Conservation (phyloP, 2,113 vertebrate genomes). For the Chunga burmeisteri region DNA sequence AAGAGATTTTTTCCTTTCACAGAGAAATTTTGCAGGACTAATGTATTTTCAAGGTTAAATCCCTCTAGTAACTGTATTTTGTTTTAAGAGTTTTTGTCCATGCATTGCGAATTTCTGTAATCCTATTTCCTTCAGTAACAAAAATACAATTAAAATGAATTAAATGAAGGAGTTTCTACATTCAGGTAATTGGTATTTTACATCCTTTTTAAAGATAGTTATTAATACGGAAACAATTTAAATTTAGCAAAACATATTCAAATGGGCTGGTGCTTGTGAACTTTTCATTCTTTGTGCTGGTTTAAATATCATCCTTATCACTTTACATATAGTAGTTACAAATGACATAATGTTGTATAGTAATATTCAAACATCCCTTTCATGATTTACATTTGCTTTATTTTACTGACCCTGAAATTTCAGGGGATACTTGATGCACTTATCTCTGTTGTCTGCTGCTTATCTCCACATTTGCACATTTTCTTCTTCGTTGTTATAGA, state of each 20-base stretch:
- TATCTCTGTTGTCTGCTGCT: not conserved
- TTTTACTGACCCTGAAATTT: not conserved
- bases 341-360: not conserved
- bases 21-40: not conserved
- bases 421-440: not conserved
- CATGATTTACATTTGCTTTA: not conserved
- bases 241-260: constrained; percentile 5
- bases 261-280: not conserved
- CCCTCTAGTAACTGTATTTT: not conserved
- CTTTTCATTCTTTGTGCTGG: not conserved
- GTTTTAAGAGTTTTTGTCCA: not conserved
- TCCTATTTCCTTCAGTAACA: not conserved
- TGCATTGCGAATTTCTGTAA: not conserved
- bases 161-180: not conserved
- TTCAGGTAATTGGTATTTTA: not conserved
- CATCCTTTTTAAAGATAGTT: not conserved
- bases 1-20: not conserved
- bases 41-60: not conserved
- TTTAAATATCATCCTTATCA: not conserved
- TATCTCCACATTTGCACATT: not conserved
- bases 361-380: not conserved
- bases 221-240: constrained; percentile 37
- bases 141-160: not conserved
- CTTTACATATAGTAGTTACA: not conserved
- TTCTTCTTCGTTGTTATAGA: not conserved